Base-by-base conservation (phyloP, 2,113 vertebrate genomes). In the Sphyrna mokarran region DNA sequence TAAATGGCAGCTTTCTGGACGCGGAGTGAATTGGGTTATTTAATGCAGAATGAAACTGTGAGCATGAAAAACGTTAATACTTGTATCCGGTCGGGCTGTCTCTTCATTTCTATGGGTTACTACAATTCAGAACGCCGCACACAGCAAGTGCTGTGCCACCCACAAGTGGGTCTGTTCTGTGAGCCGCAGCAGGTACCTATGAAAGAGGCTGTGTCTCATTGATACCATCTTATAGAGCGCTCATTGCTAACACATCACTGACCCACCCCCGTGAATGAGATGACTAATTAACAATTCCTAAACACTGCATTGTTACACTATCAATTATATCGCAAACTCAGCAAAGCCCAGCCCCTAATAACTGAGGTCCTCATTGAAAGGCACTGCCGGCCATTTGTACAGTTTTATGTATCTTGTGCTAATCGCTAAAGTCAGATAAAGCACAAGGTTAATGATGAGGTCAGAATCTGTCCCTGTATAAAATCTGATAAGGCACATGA, bases 341-440 rank as follows among this genome's bases (percentile, higher is more conserved):
- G 98, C 98, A 98, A 97, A 98, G 98, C 96, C 97, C 97, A 96
- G 96, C 96, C 96, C 96, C 97, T 97, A 96, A 97, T 98, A 98
- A 98, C 96, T 98, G 97, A 98, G 97, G 96, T 96, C 95, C 90
- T 97, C 96, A 97, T 97, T 97, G 97, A 97, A 97, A 97, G 96
- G 97, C 96, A 96, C 96, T 96, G 96, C 96, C 87, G 95, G 97
- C 97, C 97, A 98, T 98, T 98, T 98, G 97, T 98, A 97, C 76
- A 95, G 97, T 97, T 98, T 98, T 98, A 98, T 97, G 97, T 97
- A 97, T 97, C 96, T 97, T 96, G 97, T 96, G 97, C 98, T 98
- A 98, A 98, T 98, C 98, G 98, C 98, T 97, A 97, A 97, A 98
- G 98, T 97, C 98, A 98, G 98, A 98, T 98, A 98, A 98, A 97